Evolutionary conservation across 2,888 invertebrate species (phyloP), one percentile per base, ranked within the genome.

Genomic region (Drosophila picticornis): DNA sequence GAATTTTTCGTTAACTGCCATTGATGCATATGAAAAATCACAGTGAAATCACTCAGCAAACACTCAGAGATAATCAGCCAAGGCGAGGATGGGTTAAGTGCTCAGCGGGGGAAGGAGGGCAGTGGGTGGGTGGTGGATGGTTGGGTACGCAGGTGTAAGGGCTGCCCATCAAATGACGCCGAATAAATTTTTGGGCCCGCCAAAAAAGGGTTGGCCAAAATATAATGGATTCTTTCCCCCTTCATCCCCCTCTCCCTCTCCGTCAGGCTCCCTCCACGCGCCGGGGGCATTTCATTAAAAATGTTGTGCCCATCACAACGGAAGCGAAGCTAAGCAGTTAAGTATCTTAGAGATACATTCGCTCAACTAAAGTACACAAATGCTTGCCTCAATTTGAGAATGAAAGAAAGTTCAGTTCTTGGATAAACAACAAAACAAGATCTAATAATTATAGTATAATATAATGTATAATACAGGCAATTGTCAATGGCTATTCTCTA

Each of bases 21-120:
- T 77, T 87, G 80, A 87, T 83, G 79, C 78, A 66, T 80, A 80
- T 80, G 81, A 89, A 83, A 90, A 89, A 90, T 90, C 88, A 79
- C 82, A 46, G 80, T 34, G 57, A 85, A 46, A 88, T 89, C 79
- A 80, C 74, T 89, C 81, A 88, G 38, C 27, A 38, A 69, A 64
- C 55, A 48, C 73, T 51, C 55, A 61, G 25, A 74, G 77, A 81
- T 71, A 84, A 85, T 79, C 75, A 78, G 72, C 46, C 29, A 68
- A 16, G 31, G 40, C 43, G 10, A 2, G 32, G 52, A 68, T 64
- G 58, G 57, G 70, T 61, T 77, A 71, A 77, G 70, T 80, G 78
- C 62, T 68, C 31, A 52, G 16, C 46, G 25, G 19, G 25, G 40
- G 53, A 38, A 4, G 22, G 0, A 22, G 22, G 16, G 22, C 4